Conservation (phyloP, 2,113 vertebrate species). For the Podarcis cretensis region DNA sequence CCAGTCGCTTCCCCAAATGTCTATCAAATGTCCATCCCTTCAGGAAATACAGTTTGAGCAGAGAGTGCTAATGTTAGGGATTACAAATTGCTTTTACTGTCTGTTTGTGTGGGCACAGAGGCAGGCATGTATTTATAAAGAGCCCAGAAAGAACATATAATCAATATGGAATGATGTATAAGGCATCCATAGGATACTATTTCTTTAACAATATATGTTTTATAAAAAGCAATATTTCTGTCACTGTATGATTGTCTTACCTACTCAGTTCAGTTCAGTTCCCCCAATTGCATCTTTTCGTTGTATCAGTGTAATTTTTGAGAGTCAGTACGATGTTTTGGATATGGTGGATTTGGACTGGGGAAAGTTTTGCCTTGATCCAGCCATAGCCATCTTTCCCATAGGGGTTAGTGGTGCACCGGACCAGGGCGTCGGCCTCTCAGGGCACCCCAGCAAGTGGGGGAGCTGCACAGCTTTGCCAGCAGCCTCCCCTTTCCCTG, state of each 20-base stretch:
- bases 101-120: background rate
- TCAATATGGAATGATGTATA: no score
- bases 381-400: background rate
- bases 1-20: background rate
- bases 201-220: background rate
- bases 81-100: background rate
- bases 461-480: no score
- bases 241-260: background rate
- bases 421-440: no score
- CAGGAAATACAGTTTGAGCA: slow-evolving; percentile 1
- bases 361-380: background rate
- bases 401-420: no score
- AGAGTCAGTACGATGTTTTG: no score
- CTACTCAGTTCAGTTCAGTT: background rate
- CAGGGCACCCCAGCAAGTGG: no score
- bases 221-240: background rate
- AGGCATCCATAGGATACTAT: background rate
- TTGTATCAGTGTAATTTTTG: background rate
- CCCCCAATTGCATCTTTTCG: background rate
- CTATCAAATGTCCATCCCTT: slow-evolving; percentile 17
- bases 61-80: background rate
- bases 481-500: no score
- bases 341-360: background rate
- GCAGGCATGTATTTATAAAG: background rate
- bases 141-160: background rate